Base-by-base conservation (phyloP, 2,797 vertebrate genomes). In the Scolopax rusticola region DNA sequence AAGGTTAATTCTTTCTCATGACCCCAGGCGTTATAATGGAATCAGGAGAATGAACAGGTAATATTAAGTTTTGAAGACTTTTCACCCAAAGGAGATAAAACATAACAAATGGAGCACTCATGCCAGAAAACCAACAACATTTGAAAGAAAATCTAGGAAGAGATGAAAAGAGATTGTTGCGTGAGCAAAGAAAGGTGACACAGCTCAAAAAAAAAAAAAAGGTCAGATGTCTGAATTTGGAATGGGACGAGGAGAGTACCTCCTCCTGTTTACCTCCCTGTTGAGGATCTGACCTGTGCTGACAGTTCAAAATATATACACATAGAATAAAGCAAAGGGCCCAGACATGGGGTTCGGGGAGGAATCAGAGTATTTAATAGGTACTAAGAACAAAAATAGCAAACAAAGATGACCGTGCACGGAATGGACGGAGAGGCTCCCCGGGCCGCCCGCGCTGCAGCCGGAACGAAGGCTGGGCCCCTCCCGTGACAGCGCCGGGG, bases 291-390 rank as follows among this genome's bases (percentile, higher is more conserved):
- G 57, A 51, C 19, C 43, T 27, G 16, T 4, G 19, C 27, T 3
- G 54, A 36, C 30, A n/a, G 6, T 47, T 8, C 45, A 15, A 25
- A 51, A 25, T 2, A 30, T 1, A 69, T 2, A 15, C 4, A 25
- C n/a, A 50, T 10, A 41, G 41, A 57, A 21, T 3, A 54, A n/a
- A 20, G 23, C 32, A 15, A 36, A 40, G 14, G 8, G 30, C 38
- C 45, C 9, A 28, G 33, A 25, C 40, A 13, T 51, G 11, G 15
- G 8, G 25, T 80, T n/a, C 45, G 53, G n/a, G 40, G 45, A 15
- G 0, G 2, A n/a, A 17, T 4, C 23, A 2, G 6, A 15, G 4
- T 5, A 8, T 2, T 40, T 33, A 3, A 8, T 1, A 19, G 2
- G 3, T 1, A 10, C 25, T 53, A 32, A 48, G 27, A 18, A 4